phyloP scores from a whole-genome alignment of 2,113 vertebrate genomes.

The Campylorhamphus procurvoides region DNA sequence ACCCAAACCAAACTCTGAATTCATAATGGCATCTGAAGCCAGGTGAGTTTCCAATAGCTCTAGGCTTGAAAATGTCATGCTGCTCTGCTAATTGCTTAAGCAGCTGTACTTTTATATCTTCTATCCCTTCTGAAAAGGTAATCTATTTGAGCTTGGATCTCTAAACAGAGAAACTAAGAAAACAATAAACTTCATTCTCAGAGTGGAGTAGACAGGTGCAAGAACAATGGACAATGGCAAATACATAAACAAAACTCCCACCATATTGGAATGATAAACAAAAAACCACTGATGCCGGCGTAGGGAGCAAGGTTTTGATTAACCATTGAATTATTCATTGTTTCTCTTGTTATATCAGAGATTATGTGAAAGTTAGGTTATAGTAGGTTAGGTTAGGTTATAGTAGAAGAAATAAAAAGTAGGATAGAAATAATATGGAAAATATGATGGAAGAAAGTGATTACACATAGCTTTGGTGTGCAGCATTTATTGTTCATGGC shows the following conservation, averaged over 20 bases:
- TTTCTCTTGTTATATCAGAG: background rate
- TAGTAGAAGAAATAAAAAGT: background rate
- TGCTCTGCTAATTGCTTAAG: constrained; percentile 41
- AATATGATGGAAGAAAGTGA: background rate
- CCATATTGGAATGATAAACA: background rate
- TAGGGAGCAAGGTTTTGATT: background rate
- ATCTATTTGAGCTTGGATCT: background rate
- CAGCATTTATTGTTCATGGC: background rate
- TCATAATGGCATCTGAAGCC: background rate
- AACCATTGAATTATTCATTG: background rate
- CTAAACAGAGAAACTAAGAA: background rate
- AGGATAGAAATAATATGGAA: background rate
- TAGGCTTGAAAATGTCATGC: constrained; percentile 7
- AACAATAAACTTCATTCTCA: background rate
- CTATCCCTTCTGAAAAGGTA: background rate
- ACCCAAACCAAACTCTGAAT: background rate
- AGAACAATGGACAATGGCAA: background rate
- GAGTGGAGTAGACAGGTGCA: background rate
- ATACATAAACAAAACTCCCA: background rate
- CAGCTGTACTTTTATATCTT: constrained; percentile 34
- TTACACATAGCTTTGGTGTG: background rate
- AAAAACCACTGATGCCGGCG: background rate
- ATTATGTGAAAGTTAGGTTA: background rate
- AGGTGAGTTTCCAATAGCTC: constrained; percentile 47
- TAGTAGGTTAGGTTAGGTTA: background rate